Conservation (phyloP, 92 coral and sea anemone genomes). For the Zoanthus sansibaricus region DNA sequence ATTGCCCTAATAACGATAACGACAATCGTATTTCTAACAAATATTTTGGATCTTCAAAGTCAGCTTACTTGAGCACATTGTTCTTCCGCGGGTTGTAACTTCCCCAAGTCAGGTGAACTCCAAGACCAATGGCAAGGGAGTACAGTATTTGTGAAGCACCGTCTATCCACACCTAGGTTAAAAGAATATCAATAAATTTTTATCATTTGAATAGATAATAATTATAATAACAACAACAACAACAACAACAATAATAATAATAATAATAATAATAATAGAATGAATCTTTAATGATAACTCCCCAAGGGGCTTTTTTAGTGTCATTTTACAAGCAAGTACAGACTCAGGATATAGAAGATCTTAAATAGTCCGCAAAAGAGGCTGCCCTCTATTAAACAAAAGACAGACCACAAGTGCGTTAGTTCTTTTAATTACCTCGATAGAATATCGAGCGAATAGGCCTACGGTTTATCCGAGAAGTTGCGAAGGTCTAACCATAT, state of each 20-base stretch:
- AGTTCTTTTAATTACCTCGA: too few species aligned
- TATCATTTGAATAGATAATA: not conserved
- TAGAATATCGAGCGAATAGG: too few species aligned
- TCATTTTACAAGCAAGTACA: too few species aligned
- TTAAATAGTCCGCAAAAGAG: too few species aligned
- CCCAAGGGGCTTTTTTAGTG: too few species aligned
- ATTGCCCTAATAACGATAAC: not conserved
- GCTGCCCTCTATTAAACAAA: too few species aligned
- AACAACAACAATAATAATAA: not conserved
- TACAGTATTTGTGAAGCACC: slow-evolving; percentile 91
- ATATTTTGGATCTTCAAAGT: not conserved
- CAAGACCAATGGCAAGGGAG: slow-evolving; percentile 87
- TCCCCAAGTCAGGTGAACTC: slow-evolving; percentile 83
- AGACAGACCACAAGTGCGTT: too few species aligned
- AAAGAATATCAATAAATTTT: not conserved
- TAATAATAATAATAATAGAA: too few species aligned
- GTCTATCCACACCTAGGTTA: slow-evolving; percentile 84
- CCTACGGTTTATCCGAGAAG: too few species aligned
- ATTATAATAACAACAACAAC: not conserved
- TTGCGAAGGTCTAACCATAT: too few species aligned
- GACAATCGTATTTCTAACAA: not conserved
- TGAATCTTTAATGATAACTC: too few species aligned
- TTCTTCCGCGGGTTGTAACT: slow-evolving; percentile 87
- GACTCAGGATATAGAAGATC: too few species aligned
- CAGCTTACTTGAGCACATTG: slow-evolving; percentile 67